These are phyloP conservation scores for Netelia melanura DNA, from an alignment of 2,888 invertebrate genomes.

Conservation along the genomic window DNA sequence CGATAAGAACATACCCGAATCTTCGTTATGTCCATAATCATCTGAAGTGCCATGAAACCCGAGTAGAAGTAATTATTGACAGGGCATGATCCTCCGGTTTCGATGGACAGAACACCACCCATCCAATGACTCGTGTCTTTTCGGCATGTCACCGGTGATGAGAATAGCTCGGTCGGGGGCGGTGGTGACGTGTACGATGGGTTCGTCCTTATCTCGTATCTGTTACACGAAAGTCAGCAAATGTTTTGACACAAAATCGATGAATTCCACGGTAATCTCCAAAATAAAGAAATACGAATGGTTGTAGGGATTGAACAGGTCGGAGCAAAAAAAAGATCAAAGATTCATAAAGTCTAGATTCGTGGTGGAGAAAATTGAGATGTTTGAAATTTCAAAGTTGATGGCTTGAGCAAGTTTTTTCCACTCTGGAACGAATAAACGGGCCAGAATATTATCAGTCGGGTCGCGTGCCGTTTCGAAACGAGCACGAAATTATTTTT, in stretches of 20 bases:
- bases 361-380: too few relatives aligned
- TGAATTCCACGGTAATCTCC: neutral
- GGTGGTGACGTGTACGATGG: conserved; percentile 89
- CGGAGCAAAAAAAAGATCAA: too few relatives aligned
- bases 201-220: conserved; percentile 91
- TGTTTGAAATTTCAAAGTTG: too few relatives aligned
- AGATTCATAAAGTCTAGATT: too few relatives aligned
- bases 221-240: conserved; percentile 77
- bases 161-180: conserved; percentile 88
- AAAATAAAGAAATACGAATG: too few relatives aligned
- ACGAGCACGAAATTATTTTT: conserved; percentile 32
- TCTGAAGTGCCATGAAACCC: conserved; percentile 91
- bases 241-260: neutral
- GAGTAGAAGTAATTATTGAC: conserved; percentile 91
- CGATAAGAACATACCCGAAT: conserved; percentile 86
- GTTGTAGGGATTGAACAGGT: too few relatives aligned
- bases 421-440: too few relatives aligned
- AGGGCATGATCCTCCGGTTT: conserved; percentile 90
- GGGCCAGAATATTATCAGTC: too few relatives aligned
- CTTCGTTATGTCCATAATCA: conserved; percentile 90
- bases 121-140: conserved; percentile 88
- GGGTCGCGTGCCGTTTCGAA: neutral
- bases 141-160: conserved; percentile 90
- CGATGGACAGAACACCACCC: conserved; percentile 89
- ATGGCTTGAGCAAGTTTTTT: too few relatives aligned